Percentiles rank a stretch among this genome's conserved stretches.
phyloP scores from a whole-genome alignment of 2,888 invertebrate genomes.

The Thecocarcelia acutangulata region DNA sequence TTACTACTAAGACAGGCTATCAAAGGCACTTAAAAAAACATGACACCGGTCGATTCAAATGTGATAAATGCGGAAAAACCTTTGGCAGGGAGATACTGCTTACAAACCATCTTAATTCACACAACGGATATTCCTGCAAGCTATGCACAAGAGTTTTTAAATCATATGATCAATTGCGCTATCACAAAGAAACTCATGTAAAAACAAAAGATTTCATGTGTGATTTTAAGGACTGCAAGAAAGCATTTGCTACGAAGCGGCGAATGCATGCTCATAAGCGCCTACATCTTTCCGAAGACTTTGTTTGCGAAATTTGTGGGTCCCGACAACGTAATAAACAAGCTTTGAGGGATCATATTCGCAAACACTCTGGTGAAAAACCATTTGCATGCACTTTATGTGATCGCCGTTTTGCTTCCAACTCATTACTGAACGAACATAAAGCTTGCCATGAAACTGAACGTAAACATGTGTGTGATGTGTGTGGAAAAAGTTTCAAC shows the following conservation, averaged over 20 bases:
- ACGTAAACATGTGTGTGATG: conserved; percentile 71
- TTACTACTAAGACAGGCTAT: conserved; percentile 16
- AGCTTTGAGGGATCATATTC: conserved; percentile 75
- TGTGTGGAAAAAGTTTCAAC: conserved; percentile 74
- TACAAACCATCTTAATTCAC: conserved; percentile 17
- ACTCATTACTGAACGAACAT: conserved; percentile 68
- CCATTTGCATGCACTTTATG: conserved; percentile 73
- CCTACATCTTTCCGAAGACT: conserved; percentile 55
- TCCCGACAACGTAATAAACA: conserved; percentile 71
- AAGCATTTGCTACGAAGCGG: conserved; percentile 74
- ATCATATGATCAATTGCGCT: conserved; percentile 11
- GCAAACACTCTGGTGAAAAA: conserved; percentile 77
- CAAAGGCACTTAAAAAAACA: conserved; percentile 42
- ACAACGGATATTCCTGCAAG: conserved; percentile 45
- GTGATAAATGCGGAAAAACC: conserved; percentile 37
- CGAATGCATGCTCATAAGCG: conserved; percentile 71
- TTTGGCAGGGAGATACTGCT: conserved; percentile 26
- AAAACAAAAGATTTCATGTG: conserved; percentile 71
- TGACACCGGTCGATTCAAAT: conserved; percentile 35
- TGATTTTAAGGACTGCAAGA: conserved; percentile 73
- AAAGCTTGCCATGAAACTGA: conserved; percentile 71
- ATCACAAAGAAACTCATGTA: conserved; percentile 41
- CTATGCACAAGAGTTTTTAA: conserved; percentile 43
- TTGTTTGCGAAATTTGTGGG: conserved; percentile 70
- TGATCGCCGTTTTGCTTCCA: conserved; percentile 66